phyloP scores from a whole-genome alignment of 1,140 invertebrate species.

The Phocides pigmalion region DNA sequence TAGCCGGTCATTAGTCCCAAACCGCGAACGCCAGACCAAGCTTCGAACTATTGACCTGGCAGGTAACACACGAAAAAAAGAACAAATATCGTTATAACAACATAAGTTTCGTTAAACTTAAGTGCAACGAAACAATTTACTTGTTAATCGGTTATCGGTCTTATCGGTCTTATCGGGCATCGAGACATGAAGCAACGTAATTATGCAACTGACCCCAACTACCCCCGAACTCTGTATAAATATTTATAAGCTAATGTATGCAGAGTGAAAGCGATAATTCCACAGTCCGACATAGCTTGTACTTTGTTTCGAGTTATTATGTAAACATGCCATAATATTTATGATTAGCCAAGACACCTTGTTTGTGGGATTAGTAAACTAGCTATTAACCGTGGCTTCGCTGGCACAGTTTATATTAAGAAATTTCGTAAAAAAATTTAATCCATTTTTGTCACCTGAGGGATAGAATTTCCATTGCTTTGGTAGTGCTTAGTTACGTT shows the following conservation, averaged over 20 bases:
- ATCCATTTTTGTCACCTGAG: too few species aligned
- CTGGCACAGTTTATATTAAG: too few species aligned
- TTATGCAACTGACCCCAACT: constrained; percentile 34
- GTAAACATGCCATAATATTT: constrained; percentile 37
- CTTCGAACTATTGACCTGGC: too few species aligned
- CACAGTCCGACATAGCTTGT: constrained; percentile 29
- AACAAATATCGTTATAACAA: too few species aligned
- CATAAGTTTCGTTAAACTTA: too few species aligned
- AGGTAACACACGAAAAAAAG: too few species aligned
- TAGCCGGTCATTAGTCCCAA: too few species aligned
- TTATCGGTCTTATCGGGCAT: constrained; percentile 7
- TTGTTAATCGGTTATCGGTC: constrained; percentile 14
- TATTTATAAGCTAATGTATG: constrained; percentile 74
- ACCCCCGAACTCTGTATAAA: constrained; percentile 56
- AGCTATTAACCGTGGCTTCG: too few species aligned
- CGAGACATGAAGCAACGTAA: constrained; percentile 21
- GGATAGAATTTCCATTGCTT: too few species aligned
- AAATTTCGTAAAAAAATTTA: too few species aligned
- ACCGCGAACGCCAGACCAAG: too few species aligned
- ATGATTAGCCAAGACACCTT: not conserved
- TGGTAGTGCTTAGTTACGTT: too few species aligned
- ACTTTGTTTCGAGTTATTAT: constrained; percentile 46
- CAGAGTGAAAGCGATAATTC: constrained; percentile 74
- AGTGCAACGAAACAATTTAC: constrained; percentile 1
- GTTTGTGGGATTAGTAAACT: not conserved